phyloP scores from a whole-genome alignment of 2,113 vertebrate species.

The Tragelaphus imberbis region DNA sequence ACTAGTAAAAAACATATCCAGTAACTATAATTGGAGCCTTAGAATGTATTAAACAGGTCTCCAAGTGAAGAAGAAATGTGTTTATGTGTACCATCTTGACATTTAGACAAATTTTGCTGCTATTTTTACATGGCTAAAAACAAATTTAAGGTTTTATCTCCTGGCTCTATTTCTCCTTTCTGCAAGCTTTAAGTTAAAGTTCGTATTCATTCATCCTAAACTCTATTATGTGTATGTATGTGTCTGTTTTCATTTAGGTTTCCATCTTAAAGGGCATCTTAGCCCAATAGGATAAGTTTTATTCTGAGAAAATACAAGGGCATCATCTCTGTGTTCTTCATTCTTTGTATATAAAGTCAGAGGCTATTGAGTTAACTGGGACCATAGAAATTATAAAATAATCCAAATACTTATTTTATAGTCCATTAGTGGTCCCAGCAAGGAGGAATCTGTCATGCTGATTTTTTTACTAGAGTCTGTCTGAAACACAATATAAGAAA shows the following conservation, averaged over 20 bases:
- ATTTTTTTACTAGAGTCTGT: background rate
- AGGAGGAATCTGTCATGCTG: background rate
- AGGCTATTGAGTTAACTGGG: background rate
- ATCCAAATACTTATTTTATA: slow-evolving; percentile 27
- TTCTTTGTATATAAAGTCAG: background rate
- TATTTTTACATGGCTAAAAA: background rate
- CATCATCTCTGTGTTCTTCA: background rate
- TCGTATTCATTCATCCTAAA: background rate
- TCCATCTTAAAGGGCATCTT: background rate
- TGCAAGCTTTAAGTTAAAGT: background rate
- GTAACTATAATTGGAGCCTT: background rate
- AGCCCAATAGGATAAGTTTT: background rate
- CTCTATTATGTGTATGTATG: background rate
- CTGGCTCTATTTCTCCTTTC: background rate
- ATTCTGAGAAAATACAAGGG: background rate
- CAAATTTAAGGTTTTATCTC: background rate
- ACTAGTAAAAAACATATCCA: background rate
- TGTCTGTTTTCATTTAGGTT: background rate
- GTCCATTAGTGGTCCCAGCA: background rate
- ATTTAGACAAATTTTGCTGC: background rate
- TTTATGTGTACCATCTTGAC: background rate
- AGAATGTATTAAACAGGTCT: background rate
- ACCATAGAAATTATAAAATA: slow-evolving; percentile 39
- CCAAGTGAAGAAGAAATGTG: background rate
- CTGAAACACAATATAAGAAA: background rate